Evolutionary conservation across 2,797 vertebrate genomes (phyloP), one percentile per base, ranked within the genome.

Genomic region (Dicrostonyx torquatus): DNA sequence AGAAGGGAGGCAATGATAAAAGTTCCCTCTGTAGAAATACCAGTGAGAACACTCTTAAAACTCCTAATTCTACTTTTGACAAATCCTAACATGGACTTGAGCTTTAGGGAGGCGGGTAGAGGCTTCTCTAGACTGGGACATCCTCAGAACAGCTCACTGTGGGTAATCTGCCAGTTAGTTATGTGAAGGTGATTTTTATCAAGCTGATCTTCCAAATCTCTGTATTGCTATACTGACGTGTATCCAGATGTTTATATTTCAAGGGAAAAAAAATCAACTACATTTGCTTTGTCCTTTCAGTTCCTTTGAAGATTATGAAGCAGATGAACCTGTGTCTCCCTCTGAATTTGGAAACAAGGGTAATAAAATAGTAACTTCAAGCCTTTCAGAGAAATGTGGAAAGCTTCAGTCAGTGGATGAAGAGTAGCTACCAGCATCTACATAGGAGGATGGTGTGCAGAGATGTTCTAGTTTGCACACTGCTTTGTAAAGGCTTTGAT

Each of bases 251-350:
- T 77, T 72, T 72, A 31, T 26, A 86, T 26, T 34, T 29, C 4
- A 48, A 45, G 37, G 78, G n/a, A 14, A 45, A n/a, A 90, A 84
- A 94, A 82, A n/a, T 48, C 37, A 68, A 96, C 29, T 88, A 91
- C 43, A 95, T 96, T 77, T 87, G 48, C 92, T 97, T 96, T 98
- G 91, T 98, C 87, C 96, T 98, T 97, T 76, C 98, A 99, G 99
- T 98, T 99, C 99, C 14, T 99, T 99, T 97, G 99, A 99, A 89
- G 99, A 99, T 97, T 99, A 99, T 93, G 99, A 99, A 96, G 98
- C 99, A 7, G 99, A 99, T 70, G 99, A 99, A 96, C 98, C 99
- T 94, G 98, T 99, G 89, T 97, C 99, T 96, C 97, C 99, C 7
- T 98, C 99, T 97, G 99, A 99, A 97, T 98, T 99, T 96, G 99